phyloP scores from a whole-genome alignment of 2,113 vertebrate species.

The Rhabdornis inornatus region DNA sequence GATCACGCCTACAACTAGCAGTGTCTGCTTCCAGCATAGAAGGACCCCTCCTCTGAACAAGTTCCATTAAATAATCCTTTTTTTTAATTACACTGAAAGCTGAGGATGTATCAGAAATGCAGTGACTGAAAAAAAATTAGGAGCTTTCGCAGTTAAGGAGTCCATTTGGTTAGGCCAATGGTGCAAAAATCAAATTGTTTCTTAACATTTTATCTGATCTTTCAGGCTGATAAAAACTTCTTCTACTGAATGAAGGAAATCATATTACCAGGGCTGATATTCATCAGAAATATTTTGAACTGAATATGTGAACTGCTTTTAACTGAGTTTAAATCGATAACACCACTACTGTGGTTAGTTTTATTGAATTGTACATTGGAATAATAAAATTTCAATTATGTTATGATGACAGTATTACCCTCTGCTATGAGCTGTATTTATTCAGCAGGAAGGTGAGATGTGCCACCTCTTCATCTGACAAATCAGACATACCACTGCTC shows the following conservation, averaged over 20 bases:
- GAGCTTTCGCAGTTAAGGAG: accelerated
- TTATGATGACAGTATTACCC: slow-evolving; percentile 54
- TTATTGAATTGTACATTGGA: slow-evolving; percentile 59
- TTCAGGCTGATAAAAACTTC: slow-evolving; percentile 35
- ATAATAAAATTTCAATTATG: slow-evolving; percentile 66
- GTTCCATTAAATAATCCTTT: background rate
- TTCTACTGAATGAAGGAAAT: background rate
- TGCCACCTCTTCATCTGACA: background rate
- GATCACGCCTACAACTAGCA: background rate
- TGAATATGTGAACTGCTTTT: slow-evolving; percentile 57
- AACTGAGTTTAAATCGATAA: slow-evolving; percentile 62
- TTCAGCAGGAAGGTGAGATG: slow-evolving; percentile 3
- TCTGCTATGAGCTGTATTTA: slow-evolving; percentile 16
- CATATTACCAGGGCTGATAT: slow-evolving; percentile 23
- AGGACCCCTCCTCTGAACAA: background rate
- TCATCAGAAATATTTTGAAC: slow-evolving; percentile 59
- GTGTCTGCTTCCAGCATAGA: background rate
- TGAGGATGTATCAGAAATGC: background rate
- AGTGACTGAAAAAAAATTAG: background rate
- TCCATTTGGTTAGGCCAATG: background rate
- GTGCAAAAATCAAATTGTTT: background rate
- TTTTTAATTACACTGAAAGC: background rate
- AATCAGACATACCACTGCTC: slow-evolving; percentile 19
- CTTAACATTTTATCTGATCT: background rate
- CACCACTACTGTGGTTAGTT: slow-evolving; percentile 51